A percentile compares a stretch with the other conserved stretches of the same genome.
These are phyloP conservation scores for Onychorhynchus coronatus DNA, from an alignment of 2,113 vertebrate species.

Conservation along the genomic window DNA sequence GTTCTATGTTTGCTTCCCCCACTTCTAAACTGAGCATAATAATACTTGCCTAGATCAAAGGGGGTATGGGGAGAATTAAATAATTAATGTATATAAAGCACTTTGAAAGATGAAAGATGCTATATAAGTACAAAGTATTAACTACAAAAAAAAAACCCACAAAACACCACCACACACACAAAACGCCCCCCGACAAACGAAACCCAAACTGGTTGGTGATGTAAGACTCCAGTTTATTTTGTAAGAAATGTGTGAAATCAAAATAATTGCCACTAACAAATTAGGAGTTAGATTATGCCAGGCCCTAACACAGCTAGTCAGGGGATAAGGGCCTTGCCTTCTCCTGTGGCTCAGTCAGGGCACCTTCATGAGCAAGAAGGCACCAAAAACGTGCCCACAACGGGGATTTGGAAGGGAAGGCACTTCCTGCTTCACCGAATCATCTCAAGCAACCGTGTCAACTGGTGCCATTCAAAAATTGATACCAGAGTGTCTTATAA, in stretches of 20 bases:
- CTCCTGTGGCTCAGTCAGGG: neutral
- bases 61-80: slow-evolving; percentile 16
- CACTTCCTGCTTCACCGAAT: neutral
- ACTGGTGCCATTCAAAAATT: neutral
- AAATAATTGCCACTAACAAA: neutral
- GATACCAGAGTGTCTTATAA: neutral
- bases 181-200: accelerated
- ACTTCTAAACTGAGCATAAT: slow-evolving; percentile 21
- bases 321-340: neutral
- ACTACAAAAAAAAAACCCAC: neutral
- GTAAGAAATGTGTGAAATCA: neutral
- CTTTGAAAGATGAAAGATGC: slow-evolving; percentile 66
- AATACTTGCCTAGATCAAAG: slow-evolving; percentile 56
- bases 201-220: neutral
- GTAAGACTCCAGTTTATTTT: neutral
- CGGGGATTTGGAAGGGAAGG: neutral
- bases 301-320: neutral
- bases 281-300: neutral
- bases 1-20: neutral
- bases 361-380: neutral
- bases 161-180: too few relatives aligned
- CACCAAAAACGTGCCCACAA: neutral
- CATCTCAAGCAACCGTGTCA: neutral
- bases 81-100: slow-evolving; percentile 58
- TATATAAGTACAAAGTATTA: slow-evolving; percentile 60